Evolutionary conservation across 2,113 vertebrate genomes (phyloP), one percentile per base, ranked within the genome.

Genomic region (Nymphicus hollandicus): DNA sequence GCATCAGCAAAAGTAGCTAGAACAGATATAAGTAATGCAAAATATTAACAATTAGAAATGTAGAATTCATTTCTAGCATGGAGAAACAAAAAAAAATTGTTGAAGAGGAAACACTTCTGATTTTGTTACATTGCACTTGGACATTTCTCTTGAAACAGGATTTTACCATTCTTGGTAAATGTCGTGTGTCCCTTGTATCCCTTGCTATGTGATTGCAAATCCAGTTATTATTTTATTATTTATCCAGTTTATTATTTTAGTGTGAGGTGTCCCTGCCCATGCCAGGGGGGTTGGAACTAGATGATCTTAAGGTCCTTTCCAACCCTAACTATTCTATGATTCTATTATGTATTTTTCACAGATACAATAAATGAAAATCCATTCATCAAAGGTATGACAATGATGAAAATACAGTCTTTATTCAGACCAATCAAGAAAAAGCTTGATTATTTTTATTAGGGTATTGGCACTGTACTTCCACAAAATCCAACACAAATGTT

Each of bases 161-260:
- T 24, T 25, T 69, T 55, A 4, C 29, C 69, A 2, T 69, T 55
- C 49, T 23, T 44, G n/a, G 23, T 24, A 29, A 41, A 56, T 7
- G 2, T 31, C 3, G 4, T 10, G 3, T n/a, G 7, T 18, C 44
- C 8, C 6, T 16, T 63, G 11, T 25, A 9, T 37, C 29, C 33
- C 50, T 68, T 72, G 29, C 58, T 33, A 1, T 49, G 16, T 47
- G 31, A 43, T 41, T 49, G 31, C 28, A 72, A 17, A 44, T 72
- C 4, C 13, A 44, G 28, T 28, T 71, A 15, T 39, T 41, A 41
- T 41, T 41, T 41, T 41, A 41, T 41, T 14, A 41, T 41, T 41
- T 41, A 41, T 41, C 41, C 41, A 41, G 41, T 41, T 41, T 41
- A 41, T 41, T 41, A 41, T 41, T 41, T 41, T 41, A 41, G 13